Evolutionary conservation across 1,140 invertebrate genomes (phyloP), one percentile per base, ranked within the genome.

Genomic region (Frieseomelitta varia): DNA sequence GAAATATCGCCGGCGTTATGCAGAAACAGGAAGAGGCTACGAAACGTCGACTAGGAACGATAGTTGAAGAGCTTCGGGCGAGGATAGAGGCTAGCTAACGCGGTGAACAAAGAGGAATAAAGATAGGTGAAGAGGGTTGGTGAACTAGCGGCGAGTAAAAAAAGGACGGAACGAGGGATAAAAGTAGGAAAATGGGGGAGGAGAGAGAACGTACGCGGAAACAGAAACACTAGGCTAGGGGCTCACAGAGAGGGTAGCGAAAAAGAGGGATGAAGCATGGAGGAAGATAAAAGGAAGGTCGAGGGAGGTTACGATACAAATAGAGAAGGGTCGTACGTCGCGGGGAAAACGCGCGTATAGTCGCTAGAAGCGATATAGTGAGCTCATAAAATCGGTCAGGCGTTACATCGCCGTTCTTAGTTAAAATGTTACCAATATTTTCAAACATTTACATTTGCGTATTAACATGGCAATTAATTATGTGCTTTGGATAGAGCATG

Each of bases 301-400:
- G 78, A 72, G 72, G 47, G 84, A 81, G 79, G 79, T 80, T 80
- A 75, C 83, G 83, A 85, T 81, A 74, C 78, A 81, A 65, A 75
- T 74, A 79, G 81, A 71, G 81, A 71, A 84, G 81, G 75, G 81
- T 78, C 65, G 81, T 77, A 19, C 34, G 56, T 74, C n/a, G 71
- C 71, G 71, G 47, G 30, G 24, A 53, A 6, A 58, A 30, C 15
- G 73, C 24, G 39, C 21, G 47, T 39, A 61, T n/a, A 61, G 58
- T 61, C 58, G 58, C 11, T 61, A n/a, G 3, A 61, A n/a, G 24
- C 58, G 58, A 61, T 61, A 61, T 24, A 61, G 24, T n/a, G 58
- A n/a, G 58, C 58, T 61, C 58, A 4, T n/a, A n/a, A 61, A 61
- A 61, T 61, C 58, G 58, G 58, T n/a, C 58, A 61, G 58, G 11